Evolutionary conservation across 1,140 invertebrate species (phyloP), one percentile per base, ranked within the genome.

Genomic region (Rhyacophila brunnea): DNA sequence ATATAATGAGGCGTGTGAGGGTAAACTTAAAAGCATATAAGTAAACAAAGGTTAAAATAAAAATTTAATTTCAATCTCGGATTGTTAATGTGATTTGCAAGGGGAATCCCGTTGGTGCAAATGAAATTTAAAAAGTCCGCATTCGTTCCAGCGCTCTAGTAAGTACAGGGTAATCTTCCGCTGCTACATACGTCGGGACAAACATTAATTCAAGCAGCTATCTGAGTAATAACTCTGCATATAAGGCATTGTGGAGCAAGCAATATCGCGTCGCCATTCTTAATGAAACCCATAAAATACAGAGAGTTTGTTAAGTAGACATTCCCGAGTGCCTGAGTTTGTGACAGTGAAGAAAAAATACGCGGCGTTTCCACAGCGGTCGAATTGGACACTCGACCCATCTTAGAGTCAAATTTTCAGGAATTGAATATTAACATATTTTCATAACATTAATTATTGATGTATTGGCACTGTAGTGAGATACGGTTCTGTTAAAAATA

Each of bases 231-330:
- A 64, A 64, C 62, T 60, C 58, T 50, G 62, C 58, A 63, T 63
- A 62, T 62, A 62, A 62, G 60, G 60, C 60, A 63, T 63, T 58
- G 61, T 59, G 36, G 55, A 58, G 61, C 50, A 45, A 53, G 61
- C 61, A 63, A 63, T 63, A 52, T 55, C 62, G 62, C 62, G 62
- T 60, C 62, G 62, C 62, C 58, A 64, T 64, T 64, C 62, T 64
- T 64, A 64, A 64, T 64, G 62, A 64, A 64, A 64, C 53, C 58
- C 62, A 65, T 65, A 65, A 65, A 65, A 65, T 65, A 65, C 62
- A 47, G 58, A 55, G 50, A 65, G 58, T 65, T 65, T 65, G 62
- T 65, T 65, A 65, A 65, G 62, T 60, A 65, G 62, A 65, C 62
- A 53, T 65, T 58, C 58, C 47, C 54, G 52, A 35, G 54, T 32